These are phyloP conservation scores for Eulithis prunata DNA, from an alignment of 2,888 invertebrate species.

Conservation along the genomic window DNA sequence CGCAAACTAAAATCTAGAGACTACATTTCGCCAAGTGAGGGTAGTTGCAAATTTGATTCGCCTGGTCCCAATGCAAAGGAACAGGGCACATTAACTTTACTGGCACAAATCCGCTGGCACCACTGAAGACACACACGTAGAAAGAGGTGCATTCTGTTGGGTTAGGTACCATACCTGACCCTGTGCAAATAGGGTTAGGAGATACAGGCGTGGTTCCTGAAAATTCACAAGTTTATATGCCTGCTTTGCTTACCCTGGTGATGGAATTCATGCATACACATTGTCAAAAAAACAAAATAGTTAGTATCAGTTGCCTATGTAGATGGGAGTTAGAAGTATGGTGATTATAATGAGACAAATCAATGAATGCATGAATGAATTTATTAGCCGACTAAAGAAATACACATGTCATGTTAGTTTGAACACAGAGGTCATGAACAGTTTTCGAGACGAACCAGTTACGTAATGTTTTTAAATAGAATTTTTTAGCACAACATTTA, in stretches of 20 bases:
- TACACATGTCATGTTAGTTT: neutral
- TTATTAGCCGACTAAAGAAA: neutral
- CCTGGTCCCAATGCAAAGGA: conserved; percentile 64
- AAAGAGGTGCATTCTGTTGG: conserved; percentile 67
- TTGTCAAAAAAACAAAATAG: neutral
- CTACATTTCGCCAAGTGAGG: conserved; percentile 46
- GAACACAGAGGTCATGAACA: neutral
- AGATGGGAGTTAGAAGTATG: neutral
- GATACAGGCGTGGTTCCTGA: conserved; percentile 2
- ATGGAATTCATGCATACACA: neutral
- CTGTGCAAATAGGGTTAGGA: conserved; percentile 52
- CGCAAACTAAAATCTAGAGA: neutral
- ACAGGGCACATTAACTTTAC: conserved; percentile 60
- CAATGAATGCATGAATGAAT: neutral
- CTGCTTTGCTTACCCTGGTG: neutral
- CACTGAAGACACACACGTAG: conserved; percentile 62
- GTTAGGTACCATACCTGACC: conserved; percentile 70
- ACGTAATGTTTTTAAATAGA: neutral
- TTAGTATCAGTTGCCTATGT: too few species aligned
- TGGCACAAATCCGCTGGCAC: conserved; percentile 45
- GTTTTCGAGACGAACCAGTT: conserved; percentile 5
- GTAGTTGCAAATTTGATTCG: conserved; percentile 66
- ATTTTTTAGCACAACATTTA: neutral
- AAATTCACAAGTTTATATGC: neutral
- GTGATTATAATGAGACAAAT: neutral